Evolutionary conservation across 2,113 vertebrate genomes (phyloP).

Genomic region (Pachypanchax playfairii): DNA sequence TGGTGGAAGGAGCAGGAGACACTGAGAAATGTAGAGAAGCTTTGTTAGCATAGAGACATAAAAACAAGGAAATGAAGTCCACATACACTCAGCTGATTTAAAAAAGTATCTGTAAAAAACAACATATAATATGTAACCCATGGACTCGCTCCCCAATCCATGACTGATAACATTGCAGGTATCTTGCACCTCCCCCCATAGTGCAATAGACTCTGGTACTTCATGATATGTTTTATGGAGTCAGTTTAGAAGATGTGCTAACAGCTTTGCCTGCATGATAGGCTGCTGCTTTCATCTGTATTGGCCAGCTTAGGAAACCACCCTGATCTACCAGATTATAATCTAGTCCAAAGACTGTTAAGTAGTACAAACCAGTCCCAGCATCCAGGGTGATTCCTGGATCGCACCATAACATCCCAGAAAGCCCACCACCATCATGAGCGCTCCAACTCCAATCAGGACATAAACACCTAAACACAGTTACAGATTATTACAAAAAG

Average conservation of each 20-base stretch:
- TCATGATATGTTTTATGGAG: too few species aligned
- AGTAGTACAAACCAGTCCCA: constrained; percentile 87
- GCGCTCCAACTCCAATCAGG: constrained; percentile 90
- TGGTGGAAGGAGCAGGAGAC: constrained; percentile 24
- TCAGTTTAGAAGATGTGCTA: too few species aligned
- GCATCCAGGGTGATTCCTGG: constrained; percentile 96
- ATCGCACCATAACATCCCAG: constrained; percentile 95
- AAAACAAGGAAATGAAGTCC: constrained; percentile 11
- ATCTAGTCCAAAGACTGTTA: constrained; percentile 2
- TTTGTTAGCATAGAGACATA: constrained; percentile 40
- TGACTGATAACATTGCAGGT: neutral
- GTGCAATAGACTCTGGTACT: neutral
- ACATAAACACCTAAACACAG: constrained; percentile 88
- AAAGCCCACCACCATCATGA: constrained; percentile 98
- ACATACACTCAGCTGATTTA: constrained; percentile 4
- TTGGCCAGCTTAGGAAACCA: neutral
- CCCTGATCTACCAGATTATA: neutral
- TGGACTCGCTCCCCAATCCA: neutral
- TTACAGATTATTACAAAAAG: constrained; percentile 5
- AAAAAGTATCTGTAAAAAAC: neutral
- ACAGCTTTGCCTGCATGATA: too few species aligned
- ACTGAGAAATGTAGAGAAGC: constrained; percentile 26
- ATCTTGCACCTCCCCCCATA: neutral
- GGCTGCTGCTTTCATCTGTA: too few species aligned
- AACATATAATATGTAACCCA: too few species aligned